Base-by-base conservation (phyloP, 2,113 vertebrate species). In the Emydocephalus ijimae region DNA sequence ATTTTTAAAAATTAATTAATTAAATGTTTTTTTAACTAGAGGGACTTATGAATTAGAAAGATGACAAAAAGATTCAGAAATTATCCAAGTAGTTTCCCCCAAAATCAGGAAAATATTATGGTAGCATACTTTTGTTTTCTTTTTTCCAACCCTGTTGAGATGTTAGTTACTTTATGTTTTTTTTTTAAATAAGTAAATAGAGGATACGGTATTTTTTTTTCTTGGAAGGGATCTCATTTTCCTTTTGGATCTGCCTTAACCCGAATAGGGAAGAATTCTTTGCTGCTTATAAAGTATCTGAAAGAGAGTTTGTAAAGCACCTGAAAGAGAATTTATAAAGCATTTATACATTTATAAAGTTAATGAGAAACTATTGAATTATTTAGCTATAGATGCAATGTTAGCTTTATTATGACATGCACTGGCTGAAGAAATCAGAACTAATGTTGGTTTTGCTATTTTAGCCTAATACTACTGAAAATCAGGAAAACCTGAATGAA, bases 391-490 rank as follows among this genome's bases (percentile, higher is more conserved):
- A 8, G 10, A 55, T 56, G 1, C 15, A 56, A 11, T 23, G 4
- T 26, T 56, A 29, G 5, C 14, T 74, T 43, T 89, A 18, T 81
- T 55, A 85, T 43, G 2, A 39, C 8, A 24, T 15, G 4, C 3
- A 50, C 5, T 10, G 1, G 7, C 10, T 50, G 29, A 86, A 57
- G 2, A 93, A 21, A 15, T 61, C 74, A 64, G 26, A 90, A 64
- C 57, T 90, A 89, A 89, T 45, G 52, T 29, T 26, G 0, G 48
- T 20, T 61, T 93, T 92, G 96, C 94, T 48, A 92, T 97, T 97
- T 95, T 93, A 98, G 98, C 98, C 98, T 91, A 97, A 97, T 94
- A 96, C 96, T 90, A 98, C 98, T 93, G 96, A 98, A 95, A 95
- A 96, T 61, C 93, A 85, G 43, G 1, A 91, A 1, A 97, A 98